Evolutionary conservation across 2,888 invertebrate genomes (phyloP).

Genomic region (Coremacera marginata): DNA sequence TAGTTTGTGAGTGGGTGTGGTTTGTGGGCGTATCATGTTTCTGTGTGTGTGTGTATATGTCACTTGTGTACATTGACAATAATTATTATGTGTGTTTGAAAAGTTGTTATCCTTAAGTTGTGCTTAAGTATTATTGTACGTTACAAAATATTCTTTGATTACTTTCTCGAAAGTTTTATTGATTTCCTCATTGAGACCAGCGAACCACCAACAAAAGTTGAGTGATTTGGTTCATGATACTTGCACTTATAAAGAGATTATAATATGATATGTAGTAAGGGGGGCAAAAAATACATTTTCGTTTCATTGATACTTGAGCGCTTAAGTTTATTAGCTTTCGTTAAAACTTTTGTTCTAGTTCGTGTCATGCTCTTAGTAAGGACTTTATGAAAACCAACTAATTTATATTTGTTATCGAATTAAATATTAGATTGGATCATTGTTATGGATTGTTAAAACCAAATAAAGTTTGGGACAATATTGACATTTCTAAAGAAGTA

Average conservation of each 20-base stretch:
- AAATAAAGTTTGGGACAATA: too few species aligned
- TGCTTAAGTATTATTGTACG: conserved; percentile 41
- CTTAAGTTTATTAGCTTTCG: too few species aligned
- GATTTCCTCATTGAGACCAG: neutral
- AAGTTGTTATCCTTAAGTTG: conserved; percentile 30
- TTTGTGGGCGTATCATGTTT: neutral
- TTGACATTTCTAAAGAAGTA: too few species aligned
- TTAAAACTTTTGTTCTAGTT: too few species aligned
- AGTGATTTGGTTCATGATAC: conserved; percentile 62
- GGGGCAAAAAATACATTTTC: too few species aligned
- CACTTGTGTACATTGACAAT: conserved; percentile 25
- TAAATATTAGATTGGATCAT: too few species aligned
- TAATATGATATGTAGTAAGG: too few species aligned
- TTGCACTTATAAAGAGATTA: neutral
- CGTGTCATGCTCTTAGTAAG: too few species aligned
- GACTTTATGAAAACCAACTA: too few species aligned
- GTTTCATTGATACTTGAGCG: too few species aligned
- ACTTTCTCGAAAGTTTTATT: conserved; percentile 19
- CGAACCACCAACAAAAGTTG: conserved; percentile 49
- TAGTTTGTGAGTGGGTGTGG: neutral
- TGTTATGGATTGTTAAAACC: too few species aligned
- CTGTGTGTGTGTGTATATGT: neutral
- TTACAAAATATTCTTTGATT: conserved; percentile 9
- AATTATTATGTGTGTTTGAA: conserved; percentile 40
- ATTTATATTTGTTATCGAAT: too few species aligned